Conservation (phyloP, 1,140 invertebrate genomes). For the Drosophila orena region DNA sequence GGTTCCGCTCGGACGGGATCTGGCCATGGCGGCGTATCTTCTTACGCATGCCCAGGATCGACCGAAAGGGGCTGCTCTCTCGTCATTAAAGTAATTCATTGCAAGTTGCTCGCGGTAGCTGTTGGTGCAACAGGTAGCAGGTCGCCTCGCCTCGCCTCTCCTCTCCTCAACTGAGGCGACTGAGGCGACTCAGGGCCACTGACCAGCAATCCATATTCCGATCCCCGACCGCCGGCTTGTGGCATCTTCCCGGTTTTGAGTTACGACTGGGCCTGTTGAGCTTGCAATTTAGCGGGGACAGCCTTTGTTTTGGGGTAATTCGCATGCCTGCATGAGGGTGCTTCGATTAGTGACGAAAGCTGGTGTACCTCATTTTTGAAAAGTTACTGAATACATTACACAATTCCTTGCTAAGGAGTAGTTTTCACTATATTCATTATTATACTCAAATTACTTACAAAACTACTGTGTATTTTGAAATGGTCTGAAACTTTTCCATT, state of each 20-base stretch:
- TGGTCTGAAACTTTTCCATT: constrained; percentile 3
- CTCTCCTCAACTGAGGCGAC: too few relatives aligned
- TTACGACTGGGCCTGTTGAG: constrained; percentile 47
- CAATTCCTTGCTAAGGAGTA: too few relatives aligned
- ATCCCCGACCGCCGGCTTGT: constrained; percentile 9
- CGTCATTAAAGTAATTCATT: constrained; percentile 82
- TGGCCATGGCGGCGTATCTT: constrained; percentile 57
- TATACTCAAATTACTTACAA: too few relatives aligned
- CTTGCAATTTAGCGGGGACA: constrained; percentile 43
- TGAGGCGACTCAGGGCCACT: constrained; percentile 31
- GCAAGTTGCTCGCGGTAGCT: constrained; percentile 50
- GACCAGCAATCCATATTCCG: constrained; percentile 40
- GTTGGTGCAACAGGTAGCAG: constrained; percentile 70
- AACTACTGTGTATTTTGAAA: too few relatives aligned
- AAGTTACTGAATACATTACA: not conserved
- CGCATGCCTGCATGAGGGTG: not conserved
- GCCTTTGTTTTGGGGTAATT: constrained; percentile 1
- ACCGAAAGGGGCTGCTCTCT: constrained; percentile 48
- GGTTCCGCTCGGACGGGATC: constrained; percentile 38
- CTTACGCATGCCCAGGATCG: constrained; percentile 63
- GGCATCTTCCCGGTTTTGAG: constrained; percentile 55
- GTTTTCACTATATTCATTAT: too few relatives aligned
- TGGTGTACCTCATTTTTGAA: not conserved
- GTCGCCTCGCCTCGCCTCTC: constrained; percentile 1
- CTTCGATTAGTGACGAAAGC: not conserved